These are phyloP conservation scores for Cyclina sinensis DNA, from an alignment of 1,140 invertebrate genomes.

Conservation along the genomic window DNA sequence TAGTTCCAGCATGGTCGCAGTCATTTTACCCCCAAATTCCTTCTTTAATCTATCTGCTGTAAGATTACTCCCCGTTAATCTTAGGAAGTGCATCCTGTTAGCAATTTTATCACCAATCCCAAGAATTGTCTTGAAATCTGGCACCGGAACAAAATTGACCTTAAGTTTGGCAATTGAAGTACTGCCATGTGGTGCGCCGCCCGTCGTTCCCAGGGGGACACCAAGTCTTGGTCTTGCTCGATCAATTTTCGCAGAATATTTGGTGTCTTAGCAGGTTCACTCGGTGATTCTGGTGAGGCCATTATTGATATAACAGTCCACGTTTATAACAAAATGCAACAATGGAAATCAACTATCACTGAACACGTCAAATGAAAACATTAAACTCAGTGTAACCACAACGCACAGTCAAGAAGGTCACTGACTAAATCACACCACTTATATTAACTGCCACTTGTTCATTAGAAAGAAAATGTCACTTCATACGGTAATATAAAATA, in stretches of 20 bases:
- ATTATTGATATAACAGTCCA: neutral
- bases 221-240: neutral
- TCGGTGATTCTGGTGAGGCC: neutral
- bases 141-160: constrained; percentile 15
- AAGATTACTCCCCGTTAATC: neutral
- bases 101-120: constrained; percentile 8
- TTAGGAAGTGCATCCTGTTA: neutral
- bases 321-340: neutral
- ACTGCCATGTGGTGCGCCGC: neutral
- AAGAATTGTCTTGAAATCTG: neutral
- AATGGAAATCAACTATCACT: neutral
- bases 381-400: neutral
- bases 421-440: no score
- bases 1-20: neutral
- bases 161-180: neutral
- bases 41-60: neutral
- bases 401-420: neutral
- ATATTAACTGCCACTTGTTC: neutral
- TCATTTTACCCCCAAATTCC: constrained; percentile 34
- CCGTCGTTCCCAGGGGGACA: neutral
- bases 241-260: neutral
- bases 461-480: neutral
- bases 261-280: neutral
- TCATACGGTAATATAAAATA: neutral
- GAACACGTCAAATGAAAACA: neutral